Evolutionary conservation across 2,113 vertebrate genomes (phyloP), one percentile per base, ranked within the genome.

Genomic region (Pica pica): DNA sequence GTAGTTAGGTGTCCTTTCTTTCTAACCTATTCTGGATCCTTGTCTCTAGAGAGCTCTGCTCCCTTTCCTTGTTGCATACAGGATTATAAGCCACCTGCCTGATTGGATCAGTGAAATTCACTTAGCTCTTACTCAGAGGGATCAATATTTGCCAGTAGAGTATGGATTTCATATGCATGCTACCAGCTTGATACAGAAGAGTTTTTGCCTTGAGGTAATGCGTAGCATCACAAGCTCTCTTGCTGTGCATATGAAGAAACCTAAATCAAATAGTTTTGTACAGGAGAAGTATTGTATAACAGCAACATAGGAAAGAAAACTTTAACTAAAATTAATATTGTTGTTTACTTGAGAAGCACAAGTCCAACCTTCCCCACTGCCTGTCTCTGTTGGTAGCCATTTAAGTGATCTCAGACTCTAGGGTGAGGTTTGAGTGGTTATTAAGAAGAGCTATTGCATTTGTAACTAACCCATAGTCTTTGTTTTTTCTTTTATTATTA

Each of bases 81-180:
- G 81, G 69, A 79, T 87, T 69, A 78, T 42, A 64, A 95, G 61
- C 74, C 77, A 85, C 87, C 61, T 91, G 84, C 57, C 49, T 85
- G 83, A 59, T 20, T 65, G 65, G 46, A 93, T 89, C 93, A 89
- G 81, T 83, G 91, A 69, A 84, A 93, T 73, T 65, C 30, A 26
- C 74, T 85, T 79, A 93, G 42, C 15, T 87, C 57, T 91, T 3
- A 23, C 93, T 95, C 87, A 83, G 65, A 81, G 87, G 83, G 81
- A 94, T 87, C 84, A 93, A 82, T 91, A 89, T 79, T 87, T 95
- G 78, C 65, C 56, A 76, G 74, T 19, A 33, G 57, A 87, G 41
- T 73, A 82, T 55, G 74, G 74, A 95, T 96, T 96, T 97, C 61
- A 83, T 76, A 65, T 69, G 81, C 24, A 49, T 52, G 42, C 69